A percentile compares a stretch with the other conserved stretches of the same genome.
phyloP scores from a whole-genome alignment of 2,113 vertebrate species.

The Miniopterus natalensis region DNA sequence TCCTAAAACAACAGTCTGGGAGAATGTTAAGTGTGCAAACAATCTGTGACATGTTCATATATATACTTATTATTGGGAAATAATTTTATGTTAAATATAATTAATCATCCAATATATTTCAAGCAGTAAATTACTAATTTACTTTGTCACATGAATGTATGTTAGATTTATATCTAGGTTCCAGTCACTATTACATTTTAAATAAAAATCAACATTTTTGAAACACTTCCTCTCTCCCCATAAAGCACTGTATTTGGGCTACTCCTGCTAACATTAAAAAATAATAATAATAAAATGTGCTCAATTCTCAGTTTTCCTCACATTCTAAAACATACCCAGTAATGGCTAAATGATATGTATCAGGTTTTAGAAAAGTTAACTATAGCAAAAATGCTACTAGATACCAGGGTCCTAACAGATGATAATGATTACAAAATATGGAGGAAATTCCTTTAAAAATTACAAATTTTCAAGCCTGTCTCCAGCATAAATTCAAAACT shows the following conservation, averaged over 20 bases:
- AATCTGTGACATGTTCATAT: neutral
- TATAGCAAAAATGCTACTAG: neutral
- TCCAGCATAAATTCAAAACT: conserved; percentile 41
- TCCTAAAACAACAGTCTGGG: neutral
- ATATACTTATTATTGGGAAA: neutral
- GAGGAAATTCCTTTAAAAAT: conserved; percentile 29
- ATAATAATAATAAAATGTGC: neutral
- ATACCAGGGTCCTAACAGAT: neutral
- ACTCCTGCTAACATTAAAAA: neutral
- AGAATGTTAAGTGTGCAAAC: neutral
- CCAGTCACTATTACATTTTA: conserved; percentile 1
- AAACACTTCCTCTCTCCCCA: neutral
- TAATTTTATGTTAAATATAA: conserved; percentile 45
- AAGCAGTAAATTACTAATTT: conserved; percentile 55
- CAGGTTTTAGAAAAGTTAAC: conserved; percentile 30
- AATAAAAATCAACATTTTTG: conserved; percentile 44
- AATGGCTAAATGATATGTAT: neutral
- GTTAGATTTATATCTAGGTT: conserved; percentile 12
- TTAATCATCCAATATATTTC: conserved; percentile 22
- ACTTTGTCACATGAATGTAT: neutral
- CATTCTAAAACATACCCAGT: conserved; percentile 1
- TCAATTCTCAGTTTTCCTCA: neutral
- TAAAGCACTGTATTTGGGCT: neutral
- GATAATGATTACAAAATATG: neutral
- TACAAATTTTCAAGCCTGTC: neutral